phyloP scores from a whole-genome alignment of 2,888 invertebrate species.

The Nemotelus pantherinus region DNA sequence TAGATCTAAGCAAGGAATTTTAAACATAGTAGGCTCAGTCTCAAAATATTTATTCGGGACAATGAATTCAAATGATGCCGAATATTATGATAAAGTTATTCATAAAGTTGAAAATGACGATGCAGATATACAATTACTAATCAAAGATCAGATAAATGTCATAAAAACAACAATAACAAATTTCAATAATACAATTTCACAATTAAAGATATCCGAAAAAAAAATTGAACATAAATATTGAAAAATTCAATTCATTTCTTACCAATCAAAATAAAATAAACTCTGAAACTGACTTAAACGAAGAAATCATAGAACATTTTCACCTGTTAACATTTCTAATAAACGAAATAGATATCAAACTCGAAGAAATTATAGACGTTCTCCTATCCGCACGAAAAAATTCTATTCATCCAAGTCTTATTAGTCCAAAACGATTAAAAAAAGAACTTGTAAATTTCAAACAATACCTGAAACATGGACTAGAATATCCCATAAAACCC shows the following conservation, averaged over 20 bases:
- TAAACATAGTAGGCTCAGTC: too few relatives aligned
- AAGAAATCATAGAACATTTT: conserved; percentile 26
- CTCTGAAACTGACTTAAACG: neutral
- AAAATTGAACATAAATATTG: conserved; percentile 6
- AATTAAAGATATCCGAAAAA: neutral
- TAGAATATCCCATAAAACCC: neutral
- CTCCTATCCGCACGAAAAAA: conserved; percentile 50
- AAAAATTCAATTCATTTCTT: neutral
- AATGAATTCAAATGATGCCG: conserved; percentile 48
- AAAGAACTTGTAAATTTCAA: conserved; percentile 40
- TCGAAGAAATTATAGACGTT: conserved; percentile 45
- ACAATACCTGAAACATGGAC: conserved; percentile 13
- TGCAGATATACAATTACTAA: neutral
- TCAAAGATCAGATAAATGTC: neutral
- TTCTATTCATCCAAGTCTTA: conserved; percentile 50
- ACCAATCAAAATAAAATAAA: neutral
- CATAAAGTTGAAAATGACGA: too few relatives aligned
- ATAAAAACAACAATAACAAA: neutral
- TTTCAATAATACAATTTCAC: conserved; percentile 1
- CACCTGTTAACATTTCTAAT: conserved; percentile 46
- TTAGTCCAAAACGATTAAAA: conserved; percentile 47
- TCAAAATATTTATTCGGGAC: too few relatives aligned
- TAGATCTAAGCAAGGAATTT: conserved; percentile 19
- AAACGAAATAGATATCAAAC: conserved; percentile 47
- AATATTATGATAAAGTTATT: conserved; percentile 50